Evolutionary conservation across 64 coral and sea anemone genomes (phyloP).

Genomic region (Porites australiensis): DNA sequence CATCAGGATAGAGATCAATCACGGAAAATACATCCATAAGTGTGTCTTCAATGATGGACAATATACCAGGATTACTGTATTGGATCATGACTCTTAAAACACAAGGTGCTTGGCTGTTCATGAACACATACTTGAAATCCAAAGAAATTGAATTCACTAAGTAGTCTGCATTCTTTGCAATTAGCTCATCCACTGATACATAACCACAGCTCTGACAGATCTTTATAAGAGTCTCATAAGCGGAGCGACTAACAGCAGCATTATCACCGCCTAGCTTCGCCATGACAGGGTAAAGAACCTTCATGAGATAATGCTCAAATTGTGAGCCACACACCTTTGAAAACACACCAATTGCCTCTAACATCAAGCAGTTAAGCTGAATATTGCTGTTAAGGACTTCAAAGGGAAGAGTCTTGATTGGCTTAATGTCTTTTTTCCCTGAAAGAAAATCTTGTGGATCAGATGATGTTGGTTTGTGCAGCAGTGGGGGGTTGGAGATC

Average conservation of each 20-base stretch:
- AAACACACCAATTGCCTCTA: slow-evolving; percentile 89
- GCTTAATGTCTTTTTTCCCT: neutral
- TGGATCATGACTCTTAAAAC: slow-evolving; percentile 93
- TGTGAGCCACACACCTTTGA: slow-evolving; percentile 41
- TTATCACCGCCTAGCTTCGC: slow-evolving; percentile 87
- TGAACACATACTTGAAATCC: slow-evolving; percentile 92
- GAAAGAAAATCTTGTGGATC: slow-evolving; percentile 22
- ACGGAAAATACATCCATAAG: slow-evolving; percentile 86
- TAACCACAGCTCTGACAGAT: slow-evolving; percentile 84
- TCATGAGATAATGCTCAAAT: slow-evolving; percentile 74
- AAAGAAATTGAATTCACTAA: slow-evolving; percentile 91
- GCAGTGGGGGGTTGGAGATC: slow-evolving; percentile 26
- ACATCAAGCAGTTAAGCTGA: slow-evolving; percentile 78
- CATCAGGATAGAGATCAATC: slow-evolving; percentile 85
- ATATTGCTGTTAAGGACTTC: slow-evolving; percentile 87
- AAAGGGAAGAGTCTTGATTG: slow-evolving; percentile 57
- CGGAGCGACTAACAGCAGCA: slow-evolving; percentile 85
- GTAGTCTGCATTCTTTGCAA: slow-evolving; percentile 93
- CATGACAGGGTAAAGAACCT: slow-evolving; percentile 86
- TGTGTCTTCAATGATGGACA: slow-evolving; percentile 89
- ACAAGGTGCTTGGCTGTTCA: slow-evolving; percentile 80
- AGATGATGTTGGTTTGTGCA: neutral
- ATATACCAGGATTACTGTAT: slow-evolving; percentile 78
- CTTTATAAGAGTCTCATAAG: slow-evolving; percentile 77
- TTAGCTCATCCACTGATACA: slow-evolving; percentile 83